Percentiles rank a stretch among this genome's conserved stretches.
Evolutionary conservation across 2,113 vertebrate genomes (phyloP).

Genomic region (Desmodus rotundus): DNA sequence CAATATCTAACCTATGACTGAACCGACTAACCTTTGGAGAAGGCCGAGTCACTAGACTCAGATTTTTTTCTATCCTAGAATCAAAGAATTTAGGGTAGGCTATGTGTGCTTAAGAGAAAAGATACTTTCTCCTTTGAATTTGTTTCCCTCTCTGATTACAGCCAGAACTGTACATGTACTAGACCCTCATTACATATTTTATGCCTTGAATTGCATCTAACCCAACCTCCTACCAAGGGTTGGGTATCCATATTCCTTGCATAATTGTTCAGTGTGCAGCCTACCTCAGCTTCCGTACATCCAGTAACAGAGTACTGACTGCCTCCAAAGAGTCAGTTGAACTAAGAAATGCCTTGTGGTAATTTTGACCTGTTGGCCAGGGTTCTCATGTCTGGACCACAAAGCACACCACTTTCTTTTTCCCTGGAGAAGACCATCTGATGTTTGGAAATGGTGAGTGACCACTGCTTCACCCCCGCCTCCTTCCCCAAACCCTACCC

Average conservation of each 20-base stretch:
- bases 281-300: neutral
- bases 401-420: neutral
- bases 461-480: neutral
- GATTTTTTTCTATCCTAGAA: neutral
- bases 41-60: neutral
- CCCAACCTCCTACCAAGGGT: neutral
- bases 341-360: constrained; percentile 20
- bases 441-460: constrained; percentile 27
- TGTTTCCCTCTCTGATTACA: neutral
- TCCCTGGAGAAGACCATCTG: neutral
- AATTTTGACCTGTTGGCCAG: constrained; percentile 40
- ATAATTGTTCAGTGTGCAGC: neutral
- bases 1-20: neutral
- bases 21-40: neutral
- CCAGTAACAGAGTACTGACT: neutral
- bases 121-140: neutral
- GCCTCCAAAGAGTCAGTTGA: neutral
- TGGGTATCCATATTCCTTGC: neutral
- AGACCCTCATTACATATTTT: neutral
- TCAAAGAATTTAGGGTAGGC: neutral
- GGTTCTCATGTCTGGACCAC: constrained; percentile 42
- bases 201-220: neutral
- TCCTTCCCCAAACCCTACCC: no score
- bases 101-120: neutral
- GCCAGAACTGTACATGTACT: neutral